Conservation (phyloP, 2,797 vertebrate species). For the Discoglossus pictus region DNA sequence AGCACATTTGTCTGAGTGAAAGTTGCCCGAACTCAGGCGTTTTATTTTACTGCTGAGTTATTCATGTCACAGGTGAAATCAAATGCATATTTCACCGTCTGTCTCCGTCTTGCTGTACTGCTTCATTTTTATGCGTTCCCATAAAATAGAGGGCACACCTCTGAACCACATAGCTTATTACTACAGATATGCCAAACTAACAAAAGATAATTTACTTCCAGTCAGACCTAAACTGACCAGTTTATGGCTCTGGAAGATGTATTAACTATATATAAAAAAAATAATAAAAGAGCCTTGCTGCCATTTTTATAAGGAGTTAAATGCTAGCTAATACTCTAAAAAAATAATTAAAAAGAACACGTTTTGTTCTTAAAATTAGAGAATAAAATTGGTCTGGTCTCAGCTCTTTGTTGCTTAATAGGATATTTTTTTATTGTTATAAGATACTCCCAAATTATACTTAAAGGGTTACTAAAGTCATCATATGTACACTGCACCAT, state of each 20-base stretch:
- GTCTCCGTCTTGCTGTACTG: conserved; percentile 56
- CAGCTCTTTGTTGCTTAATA: not conserved
- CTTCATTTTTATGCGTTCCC: conserved; percentile 65
- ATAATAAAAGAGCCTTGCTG: conserved; percentile 4
- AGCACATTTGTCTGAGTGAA: conserved; percentile 9
- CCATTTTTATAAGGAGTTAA: conserved; percentile 20
- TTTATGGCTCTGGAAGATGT: conserved; percentile 19
- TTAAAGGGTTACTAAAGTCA: too few species aligned
- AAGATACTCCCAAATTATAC: too few species aligned
- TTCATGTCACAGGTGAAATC: conserved; percentile 66
- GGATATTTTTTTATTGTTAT: too few species aligned
- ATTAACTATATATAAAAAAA: too few species aligned
- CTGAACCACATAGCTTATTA: conserved; percentile 59
- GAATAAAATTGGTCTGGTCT: too few species aligned
- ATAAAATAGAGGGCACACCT: conserved; percentile 65
- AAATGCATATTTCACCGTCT: conserved; percentile 63
- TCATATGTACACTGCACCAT: too few species aligned
- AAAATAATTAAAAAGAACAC: not conserved
- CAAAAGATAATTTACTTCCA: conserved; percentile 59
- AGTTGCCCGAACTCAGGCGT: conserved; percentile 50
- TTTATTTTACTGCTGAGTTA: conserved; percentile 67
- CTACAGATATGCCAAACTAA: conserved; percentile 57
- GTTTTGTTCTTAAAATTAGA: not conserved
- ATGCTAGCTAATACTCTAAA: not conserved
- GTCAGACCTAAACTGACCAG: not conserved